Evolutionary conservation across 2,113 vertebrate genomes (phyloP), one percentile per base, ranked within the genome.

Genomic region (Ammodramus savannarum): DNA sequence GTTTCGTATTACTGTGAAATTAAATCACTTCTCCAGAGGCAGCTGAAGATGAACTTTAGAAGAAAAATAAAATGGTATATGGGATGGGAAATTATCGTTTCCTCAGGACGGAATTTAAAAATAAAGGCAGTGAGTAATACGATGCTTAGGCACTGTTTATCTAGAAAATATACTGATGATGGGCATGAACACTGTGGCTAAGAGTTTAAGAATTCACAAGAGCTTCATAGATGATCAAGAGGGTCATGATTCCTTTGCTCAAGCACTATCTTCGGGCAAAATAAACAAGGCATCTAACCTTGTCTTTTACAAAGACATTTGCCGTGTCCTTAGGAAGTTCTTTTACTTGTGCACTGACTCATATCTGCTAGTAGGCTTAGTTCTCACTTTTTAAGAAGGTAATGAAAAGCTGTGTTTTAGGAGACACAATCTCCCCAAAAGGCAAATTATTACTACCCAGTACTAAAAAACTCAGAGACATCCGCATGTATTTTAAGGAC

Each of bases 181-280:
- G 26, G 25, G 16, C 0, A 0, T 46, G 52, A 87, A 63, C 23
- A n/a, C 3, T 29, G 22, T 85, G 31, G 31, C 43, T 23, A 21
- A 72, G 46, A n/a, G 29, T 77, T 36, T 63, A 44, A 69, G 7
- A 19, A 21, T 27, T 86, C 8, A 3, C 15, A 51, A 57, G 41
- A 57, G 20, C 38, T 86, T 46, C 16, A 19, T 3, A 36, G n/a
- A 74, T 57, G 36, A 51, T 36, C 44, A 38, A 89, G 59, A 65
- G 29, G 19, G 38, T 75, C 51, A 44, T 21, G 39, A 74, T 78
- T 81, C 39, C 29, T 23, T 83, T 75, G 36, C 36, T 77, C n/a
- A 72, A 41, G 9, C 7, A 39, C 59, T 55, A 4, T 58, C 34
- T 58, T 78, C 55, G 74, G 39, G 34, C 9, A 59, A 85, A 68